Conservation (phyloP, 2,888 invertebrate species). For the Philhelius pedissequus region DNA sequence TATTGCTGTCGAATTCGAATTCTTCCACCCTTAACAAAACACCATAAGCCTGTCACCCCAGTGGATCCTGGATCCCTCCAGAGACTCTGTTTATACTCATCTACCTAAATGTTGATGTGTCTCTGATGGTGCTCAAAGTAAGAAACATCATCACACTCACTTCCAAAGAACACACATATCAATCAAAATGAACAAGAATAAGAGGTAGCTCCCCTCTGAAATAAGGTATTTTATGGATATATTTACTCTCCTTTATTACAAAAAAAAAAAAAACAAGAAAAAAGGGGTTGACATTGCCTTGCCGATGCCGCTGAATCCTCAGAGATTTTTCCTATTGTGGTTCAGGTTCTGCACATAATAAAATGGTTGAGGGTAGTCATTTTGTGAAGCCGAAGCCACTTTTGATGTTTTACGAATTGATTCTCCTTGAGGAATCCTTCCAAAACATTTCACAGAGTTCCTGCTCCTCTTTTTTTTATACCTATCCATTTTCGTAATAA, state of each 20-base stretch:
- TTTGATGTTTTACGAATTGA: constrained; percentile 55
- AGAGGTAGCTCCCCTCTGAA: background rate
- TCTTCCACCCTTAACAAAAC: no score
- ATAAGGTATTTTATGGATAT: constrained; percentile 12
- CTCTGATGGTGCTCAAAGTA: background rate
- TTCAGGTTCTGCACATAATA: constrained; percentile 19
- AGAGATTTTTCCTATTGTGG: background rate
- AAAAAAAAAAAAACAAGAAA: background rate
- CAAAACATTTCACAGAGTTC: background rate
- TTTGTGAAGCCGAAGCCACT: constrained; percentile 57
- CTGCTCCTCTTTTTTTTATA: background rate
- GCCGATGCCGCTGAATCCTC: background rate
- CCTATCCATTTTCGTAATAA: constrained; percentile 27
- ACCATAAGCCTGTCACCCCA: no score
- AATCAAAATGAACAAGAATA: background rate
- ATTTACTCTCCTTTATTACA: background rate
- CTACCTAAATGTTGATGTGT: constrained; percentile 7
- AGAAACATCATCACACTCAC: background rate
- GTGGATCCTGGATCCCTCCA: background rate
- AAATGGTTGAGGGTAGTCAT: constrained; percentile 57
- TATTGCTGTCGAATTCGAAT: no score
- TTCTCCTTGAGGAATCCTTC: constrained; percentile 44
- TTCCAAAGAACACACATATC: constrained; percentile 9
- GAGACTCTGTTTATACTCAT: background rate
- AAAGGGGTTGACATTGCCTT: constrained; percentile 13